These are phyloP conservation scores for Tholera decimalis DNA, from an alignment of 2,888 invertebrate species.

Conservation along the genomic window DNA sequence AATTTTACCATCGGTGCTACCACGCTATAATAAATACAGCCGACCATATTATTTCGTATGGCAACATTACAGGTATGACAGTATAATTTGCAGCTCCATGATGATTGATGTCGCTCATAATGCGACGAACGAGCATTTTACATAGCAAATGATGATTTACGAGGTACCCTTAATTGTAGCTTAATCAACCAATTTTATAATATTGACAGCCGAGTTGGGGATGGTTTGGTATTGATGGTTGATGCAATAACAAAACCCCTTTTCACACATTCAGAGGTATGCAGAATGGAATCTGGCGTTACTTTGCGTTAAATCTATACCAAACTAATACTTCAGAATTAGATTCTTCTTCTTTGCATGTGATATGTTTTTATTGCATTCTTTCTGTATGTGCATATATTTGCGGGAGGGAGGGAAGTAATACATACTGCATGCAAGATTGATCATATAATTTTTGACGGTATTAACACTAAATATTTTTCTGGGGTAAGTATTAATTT, in stretches of 20 bases:
- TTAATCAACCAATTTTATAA: constrained; percentile 40
- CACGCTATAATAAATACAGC: constrained; percentile 10
- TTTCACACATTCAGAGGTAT: background rate
- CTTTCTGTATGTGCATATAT: too few species aligned
- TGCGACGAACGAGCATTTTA: constrained; percentile 46
- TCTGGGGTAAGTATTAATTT: too few species aligned
- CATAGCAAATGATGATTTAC: constrained; percentile 48
- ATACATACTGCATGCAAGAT: too few species aligned
- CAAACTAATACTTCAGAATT: too few species aligned
- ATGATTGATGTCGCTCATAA: constrained; percentile 58
- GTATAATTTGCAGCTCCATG: constrained; percentile 51
- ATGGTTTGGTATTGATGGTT: constrained; percentile 8
- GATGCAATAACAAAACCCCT: background rate
- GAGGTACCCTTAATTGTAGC: constrained; percentile 45
- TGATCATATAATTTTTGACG: too few species aligned
- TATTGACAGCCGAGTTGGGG: background rate
- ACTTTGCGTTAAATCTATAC: too few species aligned
- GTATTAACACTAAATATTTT: too few species aligned
- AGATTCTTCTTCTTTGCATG: too few species aligned
- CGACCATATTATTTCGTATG: constrained; percentile 19
- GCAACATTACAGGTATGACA: constrained; percentile 36
- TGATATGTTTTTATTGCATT: too few species aligned
- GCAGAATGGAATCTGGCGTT: too few species aligned
- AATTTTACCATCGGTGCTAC: constrained; percentile 8
- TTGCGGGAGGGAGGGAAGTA: too few species aligned